phyloP scores from a whole-genome alignment of 2,888 invertebrate genomes.

The Cremastinae sp. region DNA sequence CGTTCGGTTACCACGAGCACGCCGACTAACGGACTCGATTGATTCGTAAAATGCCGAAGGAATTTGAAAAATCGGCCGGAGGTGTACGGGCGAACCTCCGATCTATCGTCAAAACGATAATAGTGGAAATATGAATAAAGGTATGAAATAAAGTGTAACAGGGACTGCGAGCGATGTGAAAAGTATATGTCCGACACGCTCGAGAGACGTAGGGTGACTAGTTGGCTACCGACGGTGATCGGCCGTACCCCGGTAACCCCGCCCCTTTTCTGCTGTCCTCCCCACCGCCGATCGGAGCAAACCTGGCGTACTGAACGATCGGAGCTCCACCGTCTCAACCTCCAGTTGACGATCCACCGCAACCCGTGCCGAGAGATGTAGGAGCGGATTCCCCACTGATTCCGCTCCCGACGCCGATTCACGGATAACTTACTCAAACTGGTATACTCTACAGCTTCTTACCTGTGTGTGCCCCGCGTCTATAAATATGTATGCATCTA shows the following conservation, averaged over 20 bases:
- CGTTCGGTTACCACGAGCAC: background rate
- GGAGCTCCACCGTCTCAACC: slow-evolving; percentile 38
- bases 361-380: slow-evolving; percentile 56
- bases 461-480: slow-evolving; percentile 8
- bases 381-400: slow-evolving; percentile 61
- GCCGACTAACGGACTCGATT: background rate
- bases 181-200: slow-evolving; percentile 62
- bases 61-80: background rate
- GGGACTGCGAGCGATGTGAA: slow-evolving; percentile 5
- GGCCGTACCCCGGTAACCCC: slow-evolving; percentile 46
- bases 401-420: slow-evolving; percentile 51
- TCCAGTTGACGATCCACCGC: slow-evolving; percentile 45
- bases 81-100: background rate
- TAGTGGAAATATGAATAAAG: background rate
- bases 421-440: slow-evolving; percentile 48
- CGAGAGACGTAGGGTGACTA: slow-evolving; percentile 65
- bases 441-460: slow-evolving; percentile 28
- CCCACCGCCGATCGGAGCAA: slow-evolving; percentile 49
- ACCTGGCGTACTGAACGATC: slow-evolving; percentile 55
- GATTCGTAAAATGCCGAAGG: too few relatives aligned
- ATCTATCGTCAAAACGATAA: background rate
- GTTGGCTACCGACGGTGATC: slow-evolving; percentile 62
- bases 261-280: slow-evolving; percentile 29
- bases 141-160: too few relatives aligned
- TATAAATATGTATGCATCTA: background rate